Conservation (phyloP, 1,140 invertebrate genomes). For the Mizuhopecten yessoensis region DNA sequence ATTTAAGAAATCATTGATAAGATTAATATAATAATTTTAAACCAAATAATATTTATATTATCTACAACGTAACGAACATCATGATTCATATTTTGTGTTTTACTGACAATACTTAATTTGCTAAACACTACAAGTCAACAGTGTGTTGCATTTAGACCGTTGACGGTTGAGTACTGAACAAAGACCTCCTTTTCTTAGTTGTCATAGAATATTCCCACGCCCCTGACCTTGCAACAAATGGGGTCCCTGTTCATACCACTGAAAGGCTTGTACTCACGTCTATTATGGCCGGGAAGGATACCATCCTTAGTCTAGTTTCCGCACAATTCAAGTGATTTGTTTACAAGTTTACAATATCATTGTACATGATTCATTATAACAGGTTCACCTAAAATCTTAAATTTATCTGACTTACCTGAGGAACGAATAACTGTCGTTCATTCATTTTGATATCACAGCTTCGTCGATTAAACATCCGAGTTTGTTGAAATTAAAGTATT, state of each 20-base stretch:
- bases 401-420: constrained; percentile 68
- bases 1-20: no score
- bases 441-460: constrained; percentile 65
- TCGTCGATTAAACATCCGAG: constrained; percentile 23
- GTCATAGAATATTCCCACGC: constrained; percentile 47
- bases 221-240: constrained; percentile 44
- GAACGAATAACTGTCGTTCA: constrained; percentile 73
- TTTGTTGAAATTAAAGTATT: neutral
- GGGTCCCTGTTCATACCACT: constrained; percentile 25
- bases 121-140: no score
- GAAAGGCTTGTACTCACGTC: neutral
- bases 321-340: constrained; percentile 28
- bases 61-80: no score
- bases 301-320: neutral
- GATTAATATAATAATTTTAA: no score
- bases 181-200: constrained; percentile 6
- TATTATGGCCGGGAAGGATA: neutral
- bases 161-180: neutral
- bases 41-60: no score
- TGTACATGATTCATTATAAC: no score
- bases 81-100: no score
- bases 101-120: neutral
- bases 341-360: neutral
- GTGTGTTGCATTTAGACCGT: neutral
- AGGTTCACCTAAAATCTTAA: neutral